Evolutionary conservation across 2,888 invertebrate genomes (phyloP), one percentile per base, ranked within the genome.

Genomic region (Herminia tarsipennalis): DNA sequence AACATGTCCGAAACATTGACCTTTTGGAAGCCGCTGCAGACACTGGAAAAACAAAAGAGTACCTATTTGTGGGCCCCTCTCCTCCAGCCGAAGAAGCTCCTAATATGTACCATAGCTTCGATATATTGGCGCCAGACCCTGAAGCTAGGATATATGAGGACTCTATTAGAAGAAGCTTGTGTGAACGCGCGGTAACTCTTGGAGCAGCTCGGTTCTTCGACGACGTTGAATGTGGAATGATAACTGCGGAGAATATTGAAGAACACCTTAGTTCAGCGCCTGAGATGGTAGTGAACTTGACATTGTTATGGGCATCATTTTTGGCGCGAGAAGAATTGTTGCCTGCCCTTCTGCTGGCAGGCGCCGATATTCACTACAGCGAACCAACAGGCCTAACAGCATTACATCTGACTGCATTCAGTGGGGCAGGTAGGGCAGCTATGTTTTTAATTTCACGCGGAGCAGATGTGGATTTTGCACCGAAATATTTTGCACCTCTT

Each of bases 1-100:
- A 72, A 78, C 71, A 85, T 76, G 83, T 83, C 1, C 76, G 82
- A 8, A 88, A 73, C 49, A 82, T 90, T 41, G 90, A 90, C 55
- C 83, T 94, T 74, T 88, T 95, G 55, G 95, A 95, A 73, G 92
- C 94, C 20, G 93, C 94, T 54, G 92, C 92, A 40, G 89, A 88
- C 10, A 79, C 81, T 1, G 83, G 81, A n/a, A 85, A 83, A 59
- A 93, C 94, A 61, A 94, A 94, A 73, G 95, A 95, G 79, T 95
- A 95, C 72, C 93, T 96, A 85, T 95, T 96, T 74, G 95, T 95
- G 55, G 96, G 96, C 9, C 95, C 95, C 8, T 95, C 96, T 3
- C 96, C 96, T 8, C 96, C 96, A 1, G 94, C 95, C 29, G 96
- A 96, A 83, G 95, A 95, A 86, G 95, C 95, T 2, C 94, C 95